Evolutionary conservation across 2,888 invertebrate genomes (phyloP), one percentile per base, ranked within the genome.

Genomic region (Drosophila colorata): DNA sequence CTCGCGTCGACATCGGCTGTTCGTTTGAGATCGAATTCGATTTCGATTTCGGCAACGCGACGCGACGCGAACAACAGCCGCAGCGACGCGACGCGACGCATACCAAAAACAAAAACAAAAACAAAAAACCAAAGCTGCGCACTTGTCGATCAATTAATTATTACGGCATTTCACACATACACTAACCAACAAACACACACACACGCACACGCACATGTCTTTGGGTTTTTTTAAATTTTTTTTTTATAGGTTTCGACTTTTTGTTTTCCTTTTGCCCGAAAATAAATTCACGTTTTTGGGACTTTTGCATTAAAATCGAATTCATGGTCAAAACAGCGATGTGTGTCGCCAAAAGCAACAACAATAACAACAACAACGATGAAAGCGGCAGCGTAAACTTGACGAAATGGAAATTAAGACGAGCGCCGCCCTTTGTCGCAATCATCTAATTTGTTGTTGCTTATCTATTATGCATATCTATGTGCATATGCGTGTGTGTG

Each of bases 111-210:
- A 33, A 33, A 33, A 33, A 11, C 4, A 37, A 33, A 9, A 14
- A 37, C 0, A 51, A 38, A 33, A 53, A 52, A 31, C 53, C 75
- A 72, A 74, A 80, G 83, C 83, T 76, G 74, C 74, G 84, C 84
- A 87, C 84, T 85, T 81, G 84, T 78, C 83, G 86, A 86, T 84
- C 83, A 84, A 84, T 84, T 86, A 84, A 84, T 84, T 84, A 86
- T 84, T 84, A 83, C 86, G 83, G 86, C 78, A 83, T 80, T 86
- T 80, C 65, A 66, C 78, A 81, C 60, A 76, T 49, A 71, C 55
- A 55, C 66, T 47, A 51, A 55, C 48, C 33, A 33, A 49, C 43
- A 6, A 6, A 9, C 35, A 49, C 35, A 49, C 14, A 28, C 25
- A 11, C 46, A 47, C 38, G 28, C 25, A 55, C 35, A 43, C 40